These are phyloP conservation scores for Malurus splendens DNA, from an alignment of 2,797 vertebrate species.

Conservation along the genomic window DNA sequence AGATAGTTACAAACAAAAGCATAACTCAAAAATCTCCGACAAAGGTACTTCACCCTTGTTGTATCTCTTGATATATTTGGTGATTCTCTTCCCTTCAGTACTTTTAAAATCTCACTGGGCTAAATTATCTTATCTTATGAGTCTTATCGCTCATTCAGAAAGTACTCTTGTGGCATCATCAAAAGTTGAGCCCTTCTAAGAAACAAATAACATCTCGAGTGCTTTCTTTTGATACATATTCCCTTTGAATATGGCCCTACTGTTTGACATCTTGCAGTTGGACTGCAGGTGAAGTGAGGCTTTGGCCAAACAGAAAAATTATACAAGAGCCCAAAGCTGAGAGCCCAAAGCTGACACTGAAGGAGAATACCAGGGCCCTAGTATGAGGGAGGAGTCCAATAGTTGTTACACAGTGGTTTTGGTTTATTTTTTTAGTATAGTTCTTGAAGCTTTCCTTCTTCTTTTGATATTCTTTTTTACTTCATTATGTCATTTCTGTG, in stretches of 20 bases:
- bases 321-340: background rate
- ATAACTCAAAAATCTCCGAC: conserved; percentile 82
- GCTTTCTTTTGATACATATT: background rate
- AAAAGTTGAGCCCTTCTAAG: background rate
- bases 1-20: conserved; percentile 91
- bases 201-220: background rate
- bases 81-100: conserved; percentile 23
- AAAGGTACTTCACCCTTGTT: conserved; percentile 74
- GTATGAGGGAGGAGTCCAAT: background rate
- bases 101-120: background rate
- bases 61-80: conserved; percentile 60
- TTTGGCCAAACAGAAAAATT: background rate
- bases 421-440: background rate
- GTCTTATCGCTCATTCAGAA: conserved; percentile 15
- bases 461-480: background rate
- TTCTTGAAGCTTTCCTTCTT: background rate
- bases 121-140: background rate
- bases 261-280: background rate
- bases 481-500: background rate
- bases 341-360: background rate
- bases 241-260: background rate
- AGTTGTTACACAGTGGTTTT: background rate
- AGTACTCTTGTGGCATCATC: background rate
- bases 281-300: background rate
- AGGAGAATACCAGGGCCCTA: background rate